A percentile compares a stretch with the other conserved stretches of the same genome.
Evolutionary conservation across 2,113 vertebrate species (phyloP).

Genomic region (Probosciger aterrimus): DNA sequence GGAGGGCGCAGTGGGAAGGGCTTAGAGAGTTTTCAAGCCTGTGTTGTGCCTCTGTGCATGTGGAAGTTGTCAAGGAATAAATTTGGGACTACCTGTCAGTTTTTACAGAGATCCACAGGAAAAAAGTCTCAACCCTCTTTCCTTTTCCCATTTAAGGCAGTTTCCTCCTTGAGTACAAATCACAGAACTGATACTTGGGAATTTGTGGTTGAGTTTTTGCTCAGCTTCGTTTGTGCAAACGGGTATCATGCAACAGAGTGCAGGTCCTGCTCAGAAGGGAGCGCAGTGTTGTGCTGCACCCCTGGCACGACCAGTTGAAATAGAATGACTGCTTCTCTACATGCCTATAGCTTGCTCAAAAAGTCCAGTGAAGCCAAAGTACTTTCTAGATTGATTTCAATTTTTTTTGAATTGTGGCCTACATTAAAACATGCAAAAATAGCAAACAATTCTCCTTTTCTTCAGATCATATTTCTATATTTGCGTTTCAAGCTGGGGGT

Average conservation of each 20-base stretch:
- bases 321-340: background rate
- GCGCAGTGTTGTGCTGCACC: rapidly evolving
- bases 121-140: background rate
- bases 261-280: background rate
- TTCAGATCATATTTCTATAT: background rate
- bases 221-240: background rate
- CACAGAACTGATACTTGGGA: background rate
- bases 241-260: rapidly evolving
- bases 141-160: background rate
- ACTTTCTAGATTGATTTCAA: background rate
- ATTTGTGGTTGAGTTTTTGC: background rate
- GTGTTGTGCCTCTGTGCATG: background rate
- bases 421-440: background rate
- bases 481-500: background rate
- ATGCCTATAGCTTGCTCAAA: background rate
- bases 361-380: background rate
- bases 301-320: background rate
- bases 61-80: background rate
- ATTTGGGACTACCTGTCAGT: background rate
- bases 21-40: background rate
- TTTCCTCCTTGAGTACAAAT: background rate
- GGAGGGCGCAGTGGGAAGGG: background rate
- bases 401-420: background rate
- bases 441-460: background rate
- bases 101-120: background rate